phyloP scores from a whole-genome alignment of 2,113 vertebrate genomes.

The Pomatorhinus ruficollis region DNA sequence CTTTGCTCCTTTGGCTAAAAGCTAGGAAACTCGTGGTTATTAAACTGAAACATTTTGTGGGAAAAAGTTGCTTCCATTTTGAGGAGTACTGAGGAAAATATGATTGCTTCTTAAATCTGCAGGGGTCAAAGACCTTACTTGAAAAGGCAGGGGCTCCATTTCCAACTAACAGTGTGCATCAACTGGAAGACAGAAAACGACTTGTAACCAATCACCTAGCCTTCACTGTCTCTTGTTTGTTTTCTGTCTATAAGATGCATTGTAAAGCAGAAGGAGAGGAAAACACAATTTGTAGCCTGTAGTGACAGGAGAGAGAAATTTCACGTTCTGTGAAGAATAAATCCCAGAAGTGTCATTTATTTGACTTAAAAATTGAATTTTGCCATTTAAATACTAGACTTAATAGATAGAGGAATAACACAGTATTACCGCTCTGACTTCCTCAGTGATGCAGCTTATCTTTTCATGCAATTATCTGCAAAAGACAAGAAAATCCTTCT shows the following conservation, averaged over 20 bases:
- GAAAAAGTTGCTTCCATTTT: neutral
- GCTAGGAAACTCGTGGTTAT: neutral
- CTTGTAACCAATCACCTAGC: neutral
- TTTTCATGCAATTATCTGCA: neutral
- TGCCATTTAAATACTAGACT: neutral
- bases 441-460: neutral
- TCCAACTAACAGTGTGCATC: neutral
- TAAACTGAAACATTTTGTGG: neutral
- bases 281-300: neutral
- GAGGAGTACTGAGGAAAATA: neutral
- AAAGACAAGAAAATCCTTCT: neutral
- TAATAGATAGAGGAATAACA: neutral
- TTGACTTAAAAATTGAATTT: neutral
- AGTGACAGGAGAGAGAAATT: neutral
- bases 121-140: neutral
- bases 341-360: neutral
- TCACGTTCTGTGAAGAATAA: neutral
- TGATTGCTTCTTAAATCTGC: neutral
- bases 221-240: neutral
- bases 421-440: neutral
- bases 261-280: neutral
- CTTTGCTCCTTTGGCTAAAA: neutral
- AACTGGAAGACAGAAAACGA: neutral
- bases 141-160: neutral
- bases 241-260: neutral